Base-by-base conservation (phyloP, 2,113 vertebrate species). In the Mus spicilegus region DNA sequence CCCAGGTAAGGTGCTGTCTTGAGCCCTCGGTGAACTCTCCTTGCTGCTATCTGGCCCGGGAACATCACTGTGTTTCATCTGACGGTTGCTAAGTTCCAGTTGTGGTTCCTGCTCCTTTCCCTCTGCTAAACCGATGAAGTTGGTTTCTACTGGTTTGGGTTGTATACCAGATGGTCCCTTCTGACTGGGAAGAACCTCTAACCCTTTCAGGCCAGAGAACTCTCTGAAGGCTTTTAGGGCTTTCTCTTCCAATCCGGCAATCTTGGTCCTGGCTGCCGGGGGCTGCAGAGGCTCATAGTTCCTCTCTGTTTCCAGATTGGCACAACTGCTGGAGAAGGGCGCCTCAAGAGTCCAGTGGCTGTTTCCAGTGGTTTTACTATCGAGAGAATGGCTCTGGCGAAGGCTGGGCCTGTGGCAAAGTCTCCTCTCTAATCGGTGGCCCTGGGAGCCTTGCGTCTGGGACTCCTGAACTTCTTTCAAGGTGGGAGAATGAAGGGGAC, bases 401-500 rank as follows among this genome's bases (percentile, higher is more conserved):
- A 99, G 99, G 92, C 98, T 98, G 0, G 98, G 99, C 77, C 98
- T 98, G 14, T 98, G 97, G 93, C 95, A 95, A 93, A 98, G 92
- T 36, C 98, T 87, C 69, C 91, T 93, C 42, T 97, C 98, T 72
- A 98, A n/a, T 73, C 82, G 97, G 87, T 96, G 98, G 1, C 88
- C 92, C 80, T 97, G 97, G 39, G 69, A n/a, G 2, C 73, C 87
- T 86, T 97, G 98, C 24, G 93, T 63, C 33, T 97, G 98, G 82
- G 98, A 82, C 39, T 95, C 98, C 5, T 99, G 98, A 65, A 98
- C 87, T 77, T 99, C 98, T 96, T 99, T 99, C 92, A 99, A 97
- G 70, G 99, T 99, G 1, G 99, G 99, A 4, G 99, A 99, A 97
- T 99, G 99, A 22, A 99, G 99, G 3, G 99, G 99, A 90, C 99